A percentile compares a stretch with the other conserved stretches of the same genome.
These are phyloP conservation scores for Pasiphila rectangulata DNA, from an alignment of 2,888 invertebrate species.

Conservation along the genomic window DNA sequence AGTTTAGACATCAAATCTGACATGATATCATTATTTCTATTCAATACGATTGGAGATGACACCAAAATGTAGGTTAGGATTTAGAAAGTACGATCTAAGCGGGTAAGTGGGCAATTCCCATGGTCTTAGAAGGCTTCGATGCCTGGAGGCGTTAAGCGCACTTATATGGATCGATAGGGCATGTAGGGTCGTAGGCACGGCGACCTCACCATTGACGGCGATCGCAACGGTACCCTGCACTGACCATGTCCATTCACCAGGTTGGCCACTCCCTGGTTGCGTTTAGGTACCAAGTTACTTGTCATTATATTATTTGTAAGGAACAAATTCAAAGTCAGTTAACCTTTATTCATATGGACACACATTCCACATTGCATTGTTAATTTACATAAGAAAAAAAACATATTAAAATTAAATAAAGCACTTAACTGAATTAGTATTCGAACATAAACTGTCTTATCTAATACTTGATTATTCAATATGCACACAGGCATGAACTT, in stretches of 20 bases:
- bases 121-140: constrained; percentile 27
- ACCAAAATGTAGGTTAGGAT: constrained; percentile 35
- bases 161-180: constrained; percentile 72
- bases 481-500: too few species aligned
- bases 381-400: too few species aligned
- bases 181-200: constrained; percentile 62
- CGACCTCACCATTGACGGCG: constrained; percentile 61
- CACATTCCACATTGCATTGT: too few species aligned
- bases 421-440: too few species aligned
- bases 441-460: too few species aligned
- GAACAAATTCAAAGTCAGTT: too few species aligned
- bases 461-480: too few species aligned
- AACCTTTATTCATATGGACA: too few species aligned
- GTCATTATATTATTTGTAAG: too few species aligned
- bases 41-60: constrained; percentile 31
- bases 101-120: constrained; percentile 34
- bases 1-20: constrained; percentile 35
- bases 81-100: constrained; percentile 29
- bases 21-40: constrained; percentile 37
- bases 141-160: constrained; percentile 36
- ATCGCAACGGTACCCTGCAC: constrained; percentile 62
- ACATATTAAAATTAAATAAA: too few species aligned
- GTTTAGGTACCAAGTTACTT: too few species aligned
- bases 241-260: constrained; percentile 56
- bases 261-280: constrained; percentile 39